Evolutionary conservation across 2,113 vertebrate genomes (phyloP).

Genomic region (Microtus richardsoni): DNA sequence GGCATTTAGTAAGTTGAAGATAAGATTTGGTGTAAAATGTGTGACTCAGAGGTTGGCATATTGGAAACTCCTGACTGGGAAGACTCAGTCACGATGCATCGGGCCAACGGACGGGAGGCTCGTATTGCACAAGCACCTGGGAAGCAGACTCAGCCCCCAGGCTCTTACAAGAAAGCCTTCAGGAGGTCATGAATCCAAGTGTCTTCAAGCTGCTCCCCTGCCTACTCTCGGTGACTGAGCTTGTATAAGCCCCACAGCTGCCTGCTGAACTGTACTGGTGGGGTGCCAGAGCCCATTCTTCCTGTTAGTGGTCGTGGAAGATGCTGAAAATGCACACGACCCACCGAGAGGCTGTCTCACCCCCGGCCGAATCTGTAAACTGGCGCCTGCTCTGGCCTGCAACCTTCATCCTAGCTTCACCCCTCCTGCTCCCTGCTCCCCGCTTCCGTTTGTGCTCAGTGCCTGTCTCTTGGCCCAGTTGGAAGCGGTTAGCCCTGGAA

Average conservation of each 20-base stretch:
- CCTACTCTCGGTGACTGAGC: too few relatives aligned
- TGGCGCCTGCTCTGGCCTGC: background rate
- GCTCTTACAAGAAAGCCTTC: background rate
- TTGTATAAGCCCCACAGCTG: too few relatives aligned
- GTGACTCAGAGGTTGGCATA: constrained; percentile 29
- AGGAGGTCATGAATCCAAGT: background rate
- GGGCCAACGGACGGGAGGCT: background rate
- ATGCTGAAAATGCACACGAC: background rate
- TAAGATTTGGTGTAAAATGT: background rate
- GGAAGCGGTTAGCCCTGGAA: background rate
- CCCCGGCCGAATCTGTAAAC: background rate
- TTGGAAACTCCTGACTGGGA: background rate
- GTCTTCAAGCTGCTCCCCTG: background rate
- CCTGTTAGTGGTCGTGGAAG: background rate
- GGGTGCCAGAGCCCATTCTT: background rate
- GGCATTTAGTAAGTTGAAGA: constrained; percentile 1
- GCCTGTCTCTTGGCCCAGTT: background rate
- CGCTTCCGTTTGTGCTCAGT: fast-evolving
- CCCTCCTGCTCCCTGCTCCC: background rate
- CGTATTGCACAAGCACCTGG: background rate
- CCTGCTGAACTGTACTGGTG: background rate
- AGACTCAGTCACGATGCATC: constrained; percentile 17
- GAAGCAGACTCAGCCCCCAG: background rate
- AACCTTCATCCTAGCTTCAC: background rate
- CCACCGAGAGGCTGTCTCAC: background rate